Evolutionary conservation across 2,888 invertebrate species (phyloP).

Genomic region (Hedychridium roseum): DNA sequence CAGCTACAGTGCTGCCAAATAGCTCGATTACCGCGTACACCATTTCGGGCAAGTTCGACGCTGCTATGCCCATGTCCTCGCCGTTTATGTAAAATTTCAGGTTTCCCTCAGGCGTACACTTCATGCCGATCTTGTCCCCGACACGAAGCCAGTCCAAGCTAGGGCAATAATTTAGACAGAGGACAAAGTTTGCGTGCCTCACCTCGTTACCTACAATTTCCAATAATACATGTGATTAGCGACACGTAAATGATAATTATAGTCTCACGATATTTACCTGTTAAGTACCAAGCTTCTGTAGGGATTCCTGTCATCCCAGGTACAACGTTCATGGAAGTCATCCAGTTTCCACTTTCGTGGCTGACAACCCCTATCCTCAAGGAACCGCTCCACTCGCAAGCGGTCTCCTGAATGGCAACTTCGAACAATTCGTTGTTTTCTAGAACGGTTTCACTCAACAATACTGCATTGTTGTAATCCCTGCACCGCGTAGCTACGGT

Average conservation of each 20-base stretch:
- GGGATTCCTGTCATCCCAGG: constrained; percentile 72
- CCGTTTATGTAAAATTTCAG: constrained; percentile 83
- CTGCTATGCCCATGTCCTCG: constrained; percentile 79
- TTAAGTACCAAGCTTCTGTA: constrained; percentile 75
- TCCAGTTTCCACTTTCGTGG: constrained; percentile 65
- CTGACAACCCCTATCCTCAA: constrained; percentile 83
- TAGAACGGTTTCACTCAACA: constrained; percentile 78
- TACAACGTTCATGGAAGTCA: constrained; percentile 69
- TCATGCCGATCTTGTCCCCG: constrained; percentile 81
- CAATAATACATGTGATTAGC: no score
- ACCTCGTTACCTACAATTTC: constrained; percentile 71
- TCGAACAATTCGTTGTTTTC: constrained; percentile 82
- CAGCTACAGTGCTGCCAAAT: constrained; percentile 79
- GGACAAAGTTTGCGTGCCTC: constrained; percentile 71
- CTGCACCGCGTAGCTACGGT: constrained; percentile 71
- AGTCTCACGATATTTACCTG: constrained; percentile 63
- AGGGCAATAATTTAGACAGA: constrained; percentile 76
- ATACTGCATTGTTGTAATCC: constrained; percentile 70
- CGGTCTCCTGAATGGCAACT: constrained; percentile 73
- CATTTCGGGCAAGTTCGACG: constrained; percentile 81
- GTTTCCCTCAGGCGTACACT: constrained; percentile 74
- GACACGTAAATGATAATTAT: background rate
- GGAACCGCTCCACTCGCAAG: constrained; percentile 75
- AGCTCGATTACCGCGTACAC: constrained; percentile 86
- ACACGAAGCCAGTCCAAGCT: constrained; percentile 83